Evolutionary conservation across 1,140 invertebrate genomes (phyloP), one percentile per base, ranked within the genome.

Genomic region (Apis florea): DNA sequence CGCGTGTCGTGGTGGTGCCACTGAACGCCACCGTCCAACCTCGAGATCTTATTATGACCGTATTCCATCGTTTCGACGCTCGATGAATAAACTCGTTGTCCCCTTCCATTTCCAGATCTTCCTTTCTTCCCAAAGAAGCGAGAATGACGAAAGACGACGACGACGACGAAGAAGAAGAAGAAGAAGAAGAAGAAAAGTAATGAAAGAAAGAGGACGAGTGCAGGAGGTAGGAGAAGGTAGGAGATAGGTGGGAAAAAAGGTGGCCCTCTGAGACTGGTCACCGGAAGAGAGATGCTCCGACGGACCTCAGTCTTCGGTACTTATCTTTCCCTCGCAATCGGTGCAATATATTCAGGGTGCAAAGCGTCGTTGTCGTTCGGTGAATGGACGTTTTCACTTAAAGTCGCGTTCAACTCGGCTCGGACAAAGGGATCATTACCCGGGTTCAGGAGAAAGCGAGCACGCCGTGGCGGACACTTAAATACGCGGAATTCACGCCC

Each of bases 371-470:
- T 88, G 85, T 87, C 84, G 84, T 85, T 80, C 67, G 69, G 69
- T 90, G 89, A 91, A 90, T 91, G 88, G 89, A 89, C 86, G 87
- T 91, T 91, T 92, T 90, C 88, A 87, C 85, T 91, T 90, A 91
- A 92, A 92, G 90, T 91, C 85, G 88, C 88, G 84, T 85, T 86
- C 87, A 77, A n/a, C 83, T 80, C 77, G 79, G 70, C 15, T 61
- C 61, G 91, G 89, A 93, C 91, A 92, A 93, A 93, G 92, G 91
- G 91, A 92, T 93, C 92, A 91, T 92, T 92, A 92, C 90, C 81
- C 82, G 63, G 82, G 56, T 40, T 40, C 54, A 53, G 82, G 89
- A 92, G 90, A 90, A 91, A 90, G 85, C 87, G 83, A 58, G 73
- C 83, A 79, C 71, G 88, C 76, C 85, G 73, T 79, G 83, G 79